These are phyloP conservation scores for Corapipo altera DNA, from an alignment of 2,113 vertebrate genomes.

Conservation along the genomic window DNA sequence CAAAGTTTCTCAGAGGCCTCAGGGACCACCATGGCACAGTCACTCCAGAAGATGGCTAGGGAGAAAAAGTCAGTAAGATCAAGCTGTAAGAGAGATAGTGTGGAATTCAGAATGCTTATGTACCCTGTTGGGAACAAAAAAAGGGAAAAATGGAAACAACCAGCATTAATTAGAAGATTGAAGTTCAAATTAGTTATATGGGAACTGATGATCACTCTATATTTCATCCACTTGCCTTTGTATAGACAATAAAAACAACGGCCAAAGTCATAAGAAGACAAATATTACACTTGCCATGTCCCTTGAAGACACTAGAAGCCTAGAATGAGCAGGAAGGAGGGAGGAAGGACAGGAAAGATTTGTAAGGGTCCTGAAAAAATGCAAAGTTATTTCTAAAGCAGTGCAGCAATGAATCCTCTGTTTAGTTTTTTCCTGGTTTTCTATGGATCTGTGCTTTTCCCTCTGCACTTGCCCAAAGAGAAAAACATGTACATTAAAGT, in stretches of 20 bases:
- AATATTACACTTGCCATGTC: background rate
- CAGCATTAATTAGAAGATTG: background rate
- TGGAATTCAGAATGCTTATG: background rate
- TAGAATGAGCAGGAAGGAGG: background rate
- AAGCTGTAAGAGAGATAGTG: background rate
- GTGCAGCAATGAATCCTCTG: background rate
- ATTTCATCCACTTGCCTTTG: background rate
- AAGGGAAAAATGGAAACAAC: background rate
- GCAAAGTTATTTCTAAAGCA: background rate
- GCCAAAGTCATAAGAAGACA: background rate
- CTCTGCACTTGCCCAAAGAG: background rate
- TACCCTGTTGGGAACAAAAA: background rate
- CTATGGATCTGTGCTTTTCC: background rate
- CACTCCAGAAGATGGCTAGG: background rate
- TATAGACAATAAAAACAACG: background rate
- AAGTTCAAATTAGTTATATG: background rate
- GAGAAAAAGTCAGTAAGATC: background rate
- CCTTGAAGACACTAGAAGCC: background rate
- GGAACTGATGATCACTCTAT: background rate
- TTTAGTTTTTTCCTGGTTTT: background rate
- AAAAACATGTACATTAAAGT: background rate
- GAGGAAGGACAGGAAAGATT: background rate
- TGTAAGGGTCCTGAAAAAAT: background rate
- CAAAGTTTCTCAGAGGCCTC: background rate
- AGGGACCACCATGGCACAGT: background rate